Percentiles rank a stretch among this genome's conserved stretches.
phyloP scores from a whole-genome alignment of 30 jellyfish, hydroid and myxozoan species.

The Hydractinia echinata region DNA sequence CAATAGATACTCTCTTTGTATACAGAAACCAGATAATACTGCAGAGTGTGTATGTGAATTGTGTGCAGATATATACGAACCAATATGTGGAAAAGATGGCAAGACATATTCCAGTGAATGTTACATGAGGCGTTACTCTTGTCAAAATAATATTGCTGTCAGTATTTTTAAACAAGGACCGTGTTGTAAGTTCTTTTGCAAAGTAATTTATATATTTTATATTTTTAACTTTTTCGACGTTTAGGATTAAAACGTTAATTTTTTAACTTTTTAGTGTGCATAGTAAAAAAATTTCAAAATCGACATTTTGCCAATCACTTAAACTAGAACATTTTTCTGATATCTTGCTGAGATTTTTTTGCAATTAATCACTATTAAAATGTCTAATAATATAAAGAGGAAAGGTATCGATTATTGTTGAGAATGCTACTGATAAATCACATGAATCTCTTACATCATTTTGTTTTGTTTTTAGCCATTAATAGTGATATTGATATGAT shows the following conservation, averaged over 20 bases:
- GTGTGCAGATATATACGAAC: conserved; percentile 40
- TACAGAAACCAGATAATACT: conserved; percentile 40
- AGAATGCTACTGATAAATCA: too few species aligned
- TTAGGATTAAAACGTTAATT: neutral
- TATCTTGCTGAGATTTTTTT: too few species aligned
- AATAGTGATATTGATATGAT: neutral
- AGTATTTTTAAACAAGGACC: conserved; percentile 33
- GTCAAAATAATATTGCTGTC: conserved; percentile 24
- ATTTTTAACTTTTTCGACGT: neutral
- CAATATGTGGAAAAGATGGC: conserved; percentile 75
- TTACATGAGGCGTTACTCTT: conserved; percentile 39
- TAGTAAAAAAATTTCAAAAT: too few species aligned
- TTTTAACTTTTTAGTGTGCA: neutral
- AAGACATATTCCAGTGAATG: conserved; percentile 51
- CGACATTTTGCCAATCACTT: too few species aligned
- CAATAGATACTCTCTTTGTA: conserved; percentile 45
- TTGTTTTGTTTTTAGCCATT: neutral
- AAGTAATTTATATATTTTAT: neutral
- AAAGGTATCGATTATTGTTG: too few species aligned
- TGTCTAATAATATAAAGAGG: too few species aligned
- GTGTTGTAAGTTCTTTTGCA: conserved; percentile 52
- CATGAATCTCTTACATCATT: neutral
- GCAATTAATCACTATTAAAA: too few species aligned
- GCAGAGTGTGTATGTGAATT: conserved; percentile 73
- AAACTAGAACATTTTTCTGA: too few species aligned